Conservation (phyloP, 2,888 invertebrate genomes). For the Lamproptera curius region DNA sequence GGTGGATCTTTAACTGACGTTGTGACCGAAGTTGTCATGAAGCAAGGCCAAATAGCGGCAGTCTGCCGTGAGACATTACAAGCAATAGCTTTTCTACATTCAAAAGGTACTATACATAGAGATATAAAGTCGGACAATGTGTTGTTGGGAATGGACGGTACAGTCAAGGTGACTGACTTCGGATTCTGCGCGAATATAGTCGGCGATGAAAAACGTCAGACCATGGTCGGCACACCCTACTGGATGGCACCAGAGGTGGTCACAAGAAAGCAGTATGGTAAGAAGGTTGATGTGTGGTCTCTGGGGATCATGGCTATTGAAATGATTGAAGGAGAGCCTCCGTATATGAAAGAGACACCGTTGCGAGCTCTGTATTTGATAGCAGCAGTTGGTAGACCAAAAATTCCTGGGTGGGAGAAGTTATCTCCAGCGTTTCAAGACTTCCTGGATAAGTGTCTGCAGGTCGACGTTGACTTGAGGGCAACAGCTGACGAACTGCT, state of each 20-base stretch:
- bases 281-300: slow-evolving; percentile 96
- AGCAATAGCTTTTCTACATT: slow-evolving; percentile 93
- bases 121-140: slow-evolving; percentile 99
- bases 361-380: slow-evolving; percentile 95
- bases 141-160: slow-evolving; percentile 93
- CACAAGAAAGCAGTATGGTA: slow-evolving; percentile 94
- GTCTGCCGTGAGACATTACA: slow-evolving; percentile 91
- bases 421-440: slow-evolving; percentile 87
- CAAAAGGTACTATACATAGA: slow-evolving; percentile 93
- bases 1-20: slow-evolving; percentile 98
- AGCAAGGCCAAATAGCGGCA: slow-evolving; percentile 97
- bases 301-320: slow-evolving; percentile 99
- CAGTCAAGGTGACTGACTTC: slow-evolving; percentile 96
- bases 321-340: slow-evolving; percentile 96
- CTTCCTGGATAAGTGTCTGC: slow-evolving; percentile 92
- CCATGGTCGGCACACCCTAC: slow-evolving; percentile 98
- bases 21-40: slow-evolving; percentile 97
- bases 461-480: slow-evolving; percentile 88
- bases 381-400: slow-evolving; percentile 96
- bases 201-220: slow-evolving; percentile 96
- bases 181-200: slow-evolving; percentile 98
- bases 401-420: slow-evolving; percentile 89
- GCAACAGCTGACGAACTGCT: slow-evolving; percentile 88
- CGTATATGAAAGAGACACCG: slow-evolving; percentile 97
- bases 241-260: slow-evolving; percentile 99